phyloP scores from a whole-genome alignment of 2,888 invertebrate genomes.

The Mimachlamys varia region DNA sequence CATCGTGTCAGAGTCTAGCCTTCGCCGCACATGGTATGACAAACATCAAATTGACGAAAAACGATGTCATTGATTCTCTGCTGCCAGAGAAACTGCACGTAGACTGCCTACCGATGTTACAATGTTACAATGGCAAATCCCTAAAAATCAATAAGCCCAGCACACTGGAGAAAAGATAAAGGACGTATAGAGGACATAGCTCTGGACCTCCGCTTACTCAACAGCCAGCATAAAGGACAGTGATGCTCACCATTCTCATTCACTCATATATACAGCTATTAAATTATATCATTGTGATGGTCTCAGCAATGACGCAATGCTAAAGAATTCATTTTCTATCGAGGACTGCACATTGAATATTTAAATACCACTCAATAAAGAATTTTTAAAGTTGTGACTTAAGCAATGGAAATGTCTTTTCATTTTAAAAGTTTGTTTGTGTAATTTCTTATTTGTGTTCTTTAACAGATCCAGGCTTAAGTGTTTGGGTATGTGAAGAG shows the following conservation, averaged over 20 bases:
- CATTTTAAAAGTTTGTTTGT: too few relatives aligned
- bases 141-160: neutral
- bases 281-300: neutral
- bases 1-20: neutral
- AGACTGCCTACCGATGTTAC: neutral
- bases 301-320: too few relatives aligned
- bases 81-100: conserved; percentile 10
- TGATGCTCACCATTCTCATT: neutral
- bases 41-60: neutral
- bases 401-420: too few relatives aligned
- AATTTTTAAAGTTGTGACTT: neutral
- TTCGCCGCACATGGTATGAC: neutral
- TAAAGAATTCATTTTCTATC: neutral
- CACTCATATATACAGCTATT: neutral
- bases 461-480: too few relatives aligned
- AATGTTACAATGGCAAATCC: neutral
- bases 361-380: neutral
- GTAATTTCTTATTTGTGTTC: too few relatives aligned
- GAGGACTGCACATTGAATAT: neutral
- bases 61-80: conserved; percentile 2
- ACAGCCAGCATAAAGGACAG: neutral
- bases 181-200: conserved; percentile 3
- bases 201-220: neutral
- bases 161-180: conserved; percentile 14
- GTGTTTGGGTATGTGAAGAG: too few relatives aligned